Evolutionary conservation across 2,888 invertebrate genomes (phyloP).

Genomic region (Papilio protenor): DNA sequence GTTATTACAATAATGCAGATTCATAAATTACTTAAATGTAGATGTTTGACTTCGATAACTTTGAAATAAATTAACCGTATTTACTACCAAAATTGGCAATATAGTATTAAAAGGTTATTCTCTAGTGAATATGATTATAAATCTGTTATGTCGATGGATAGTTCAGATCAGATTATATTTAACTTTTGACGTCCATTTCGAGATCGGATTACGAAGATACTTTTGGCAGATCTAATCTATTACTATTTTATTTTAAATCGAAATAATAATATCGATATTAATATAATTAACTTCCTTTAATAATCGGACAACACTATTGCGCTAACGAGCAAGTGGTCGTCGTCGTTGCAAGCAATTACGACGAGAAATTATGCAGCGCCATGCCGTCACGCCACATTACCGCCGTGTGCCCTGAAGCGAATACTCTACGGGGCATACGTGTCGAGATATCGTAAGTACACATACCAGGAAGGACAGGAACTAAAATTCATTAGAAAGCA

Average conservation of each 20-base stretch:
- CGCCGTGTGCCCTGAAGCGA: conserved; percentile 30
- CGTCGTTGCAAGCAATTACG: conserved; percentile 40
- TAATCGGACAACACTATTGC: conserved; percentile 23
- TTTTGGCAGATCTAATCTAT: background rate
- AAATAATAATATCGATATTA: conserved; percentile 2
- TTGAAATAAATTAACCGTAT: background rate
- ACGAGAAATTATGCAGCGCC: conserved; percentile 41
- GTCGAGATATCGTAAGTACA: background rate
- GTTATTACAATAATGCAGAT: background rate
- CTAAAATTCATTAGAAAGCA: background rate
- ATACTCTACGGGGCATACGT: conserved; percentile 21
- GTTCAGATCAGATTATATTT: background rate
- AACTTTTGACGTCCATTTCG: background rate
- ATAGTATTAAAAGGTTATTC: background rate
- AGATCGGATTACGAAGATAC: background rate
- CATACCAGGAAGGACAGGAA: background rate
- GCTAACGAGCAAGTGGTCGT: conserved; percentile 27
- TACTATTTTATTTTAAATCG: background rate
- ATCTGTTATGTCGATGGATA: background rate
- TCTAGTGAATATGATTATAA: background rate
- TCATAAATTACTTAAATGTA: background rate
- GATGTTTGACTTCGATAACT: background rate
- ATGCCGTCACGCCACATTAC: conserved; percentile 39
- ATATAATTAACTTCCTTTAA: conserved; percentile 16
- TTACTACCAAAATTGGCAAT: background rate